A percentile compares a stretch with the other conserved stretches of the same genome.
These are phyloP conservation scores for Cephus rjabovi DNA, from an alignment of 2,888 invertebrate genomes.

Conservation along the genomic window DNA sequence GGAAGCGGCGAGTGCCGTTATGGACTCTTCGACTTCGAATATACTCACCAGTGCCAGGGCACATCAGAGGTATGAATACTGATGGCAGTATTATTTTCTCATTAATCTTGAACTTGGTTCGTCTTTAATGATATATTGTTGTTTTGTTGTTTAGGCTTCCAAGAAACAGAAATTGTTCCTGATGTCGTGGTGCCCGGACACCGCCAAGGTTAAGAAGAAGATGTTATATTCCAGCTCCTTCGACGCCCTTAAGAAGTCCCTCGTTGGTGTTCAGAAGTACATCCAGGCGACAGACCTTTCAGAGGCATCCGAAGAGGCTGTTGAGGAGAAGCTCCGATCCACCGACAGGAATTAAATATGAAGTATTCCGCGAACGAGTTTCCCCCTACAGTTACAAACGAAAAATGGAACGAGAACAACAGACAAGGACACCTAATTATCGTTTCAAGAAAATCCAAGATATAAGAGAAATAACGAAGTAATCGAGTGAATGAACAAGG, in stretches of 20 bases:
- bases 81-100: neutral
- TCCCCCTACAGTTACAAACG: neutral
- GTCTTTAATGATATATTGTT: neutral
- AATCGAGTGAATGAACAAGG: neutral
- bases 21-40: constrained; percentile 97
- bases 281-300: constrained; percentile 96
- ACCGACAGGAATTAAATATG: constrained; percentile 86
- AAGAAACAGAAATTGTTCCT: constrained; percentile 98
- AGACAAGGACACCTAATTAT: neutral
- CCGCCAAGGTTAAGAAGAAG: constrained; percentile 89
- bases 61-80: constrained; percentile 79
- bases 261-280: constrained; percentile 97
- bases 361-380: constrained; percentile 1
- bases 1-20: constrained; percentile 98
- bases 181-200: constrained; percentile 99
- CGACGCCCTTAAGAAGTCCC: constrained; percentile 96
- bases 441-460: neutral
- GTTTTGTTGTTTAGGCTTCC: constrained; percentile 71
- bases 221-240: constrained; percentile 93
- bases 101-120: neutral
- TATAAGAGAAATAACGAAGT: neutral
- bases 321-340: constrained; percentile 93
- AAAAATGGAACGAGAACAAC: neutral
- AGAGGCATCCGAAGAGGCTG: constrained; percentile 93
- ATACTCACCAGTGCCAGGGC: constrained; percentile 97